Evolutionary conservation across 1,140 invertebrate species (phyloP), one percentile per base, ranked within the genome.

Genomic region (Zelostemma sp.): DNA sequence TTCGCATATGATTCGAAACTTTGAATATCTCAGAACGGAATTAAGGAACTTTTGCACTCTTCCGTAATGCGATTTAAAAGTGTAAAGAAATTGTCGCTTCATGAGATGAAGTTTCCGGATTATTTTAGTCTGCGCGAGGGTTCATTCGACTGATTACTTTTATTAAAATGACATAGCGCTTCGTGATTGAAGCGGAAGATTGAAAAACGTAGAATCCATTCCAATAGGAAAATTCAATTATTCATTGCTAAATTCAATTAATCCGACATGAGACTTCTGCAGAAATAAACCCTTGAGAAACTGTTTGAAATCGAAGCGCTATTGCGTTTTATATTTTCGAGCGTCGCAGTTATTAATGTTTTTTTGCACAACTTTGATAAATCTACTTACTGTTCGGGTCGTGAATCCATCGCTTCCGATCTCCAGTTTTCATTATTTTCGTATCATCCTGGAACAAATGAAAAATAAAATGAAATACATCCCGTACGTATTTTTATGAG

Each of bases 331-430:
- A 4, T 28, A 8, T 28, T 28, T 28, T 28, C n/a, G n/a, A n/a
- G n/a, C n/a, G n/a, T n/a, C n/a, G n/a, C n/a, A n/a, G n/a, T n/a
- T n/a, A n/a, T n/a, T n/a, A n/a, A n/a, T n/a, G n/a, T 28, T 28
- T 8, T 4, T 28, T 8, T 28, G 3, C 25, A 4, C 25, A 8
- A 28, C 35, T 40, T 40, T 11, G 3, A 40, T 2, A 4, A 5
- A 31, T 38, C 58, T 56, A 90, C 90, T 91, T 80, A 92, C 91
- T 92, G 76, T 90, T 89, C 2, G 91, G 91, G 82, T 92, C 91
- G 74, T 91, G 90, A 76, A 92, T 91, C 91, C 91, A 92, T 79
- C 88, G 85, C 73, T 92, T 92, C 80, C 90, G 88, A 76, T 91
- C 88, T 17, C 85, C 86, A 14, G 81, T 69, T 80, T 88, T 88